Percentiles rank a stretch among this genome's conserved stretches.
Conservation (phyloP, 2,113 vertebrate genomes). For the Atherinomorus stipes region DNA sequence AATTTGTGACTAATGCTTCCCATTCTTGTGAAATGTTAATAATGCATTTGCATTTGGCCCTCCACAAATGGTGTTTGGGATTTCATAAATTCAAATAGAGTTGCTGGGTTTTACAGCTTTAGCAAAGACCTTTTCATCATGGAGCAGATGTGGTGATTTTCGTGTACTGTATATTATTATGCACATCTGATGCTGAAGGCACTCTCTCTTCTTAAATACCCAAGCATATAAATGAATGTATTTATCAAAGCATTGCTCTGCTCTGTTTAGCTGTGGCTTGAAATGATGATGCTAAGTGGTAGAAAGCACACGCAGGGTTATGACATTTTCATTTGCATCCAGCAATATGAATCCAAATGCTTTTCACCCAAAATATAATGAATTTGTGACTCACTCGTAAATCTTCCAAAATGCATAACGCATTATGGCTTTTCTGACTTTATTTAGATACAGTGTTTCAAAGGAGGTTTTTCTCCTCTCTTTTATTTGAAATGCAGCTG, state of each 20-base stretch:
- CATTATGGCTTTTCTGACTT: slow-evolving; percentile 22
- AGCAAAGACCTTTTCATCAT: slow-evolving; percentile 66
- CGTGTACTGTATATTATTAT: slow-evolving; percentile 70
- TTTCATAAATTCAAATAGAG: slow-evolving; percentile 73
- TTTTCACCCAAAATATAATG: slow-evolving; percentile 15
- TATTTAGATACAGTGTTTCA: slow-evolving; percentile 8
- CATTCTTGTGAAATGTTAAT: slow-evolving; percentile 77
- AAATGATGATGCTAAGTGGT: slow-evolving; percentile 62
- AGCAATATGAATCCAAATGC: slow-evolving; percentile 43
- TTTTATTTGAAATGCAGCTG: slow-evolving; percentile 53
- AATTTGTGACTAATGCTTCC: slow-evolving; percentile 76
- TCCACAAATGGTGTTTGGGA: slow-evolving; percentile 72
- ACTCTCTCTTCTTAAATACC: slow-evolving; percentile 69
- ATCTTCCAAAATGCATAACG: neutral
- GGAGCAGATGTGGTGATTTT: slow-evolving; percentile 67
- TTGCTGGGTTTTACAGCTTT: slow-evolving; percentile 56
- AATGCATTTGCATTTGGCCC: slow-evolving; percentile 76
- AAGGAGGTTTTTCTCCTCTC: slow-evolving; percentile 1
- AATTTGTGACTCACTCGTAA: slow-evolving; percentile 9
- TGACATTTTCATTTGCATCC: slow-evolving; percentile 53
- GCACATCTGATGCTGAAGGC: slow-evolving; percentile 67
- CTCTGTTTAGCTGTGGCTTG: slow-evolving; percentile 52
- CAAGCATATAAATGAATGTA: slow-evolving; percentile 70
- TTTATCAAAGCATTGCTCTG: slow-evolving; percentile 64
- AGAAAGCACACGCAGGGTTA: slow-evolving; percentile 36